These are phyloP conservation scores for Augochlorella aurata DNA, from an alignment of 2,888 invertebrate genomes.

Conservation along the genomic window DNA sequence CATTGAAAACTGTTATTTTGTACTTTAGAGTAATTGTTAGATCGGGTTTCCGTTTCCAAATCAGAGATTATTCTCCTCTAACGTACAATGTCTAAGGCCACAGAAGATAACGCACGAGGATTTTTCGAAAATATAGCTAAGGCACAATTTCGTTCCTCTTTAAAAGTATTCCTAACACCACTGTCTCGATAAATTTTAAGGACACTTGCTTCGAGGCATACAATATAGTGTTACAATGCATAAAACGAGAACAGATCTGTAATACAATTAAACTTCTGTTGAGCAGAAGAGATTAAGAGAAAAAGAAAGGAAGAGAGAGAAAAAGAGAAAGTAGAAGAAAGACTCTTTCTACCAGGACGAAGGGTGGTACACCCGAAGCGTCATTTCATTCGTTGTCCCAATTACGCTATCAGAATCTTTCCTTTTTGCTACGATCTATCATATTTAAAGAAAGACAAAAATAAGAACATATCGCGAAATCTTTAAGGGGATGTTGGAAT, in stretches of 20 bases:
- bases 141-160: slow-evolving; percentile 6
- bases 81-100: background rate
- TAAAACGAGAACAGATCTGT: background rate
- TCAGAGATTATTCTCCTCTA: slow-evolving; percentile 2
- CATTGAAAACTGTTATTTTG: background rate
- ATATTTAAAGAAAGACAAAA: background rate
- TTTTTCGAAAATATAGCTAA: background rate
- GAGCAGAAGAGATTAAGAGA: background rate
- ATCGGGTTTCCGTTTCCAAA: background rate
- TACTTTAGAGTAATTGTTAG: background rate
- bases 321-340: background rate
- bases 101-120: background rate
- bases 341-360: background rate
- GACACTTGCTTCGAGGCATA: background rate
- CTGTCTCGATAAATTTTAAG: background rate
- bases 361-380: background rate
- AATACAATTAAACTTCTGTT: slow-evolving; percentile 1
- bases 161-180: background rate
- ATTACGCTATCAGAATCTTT: slow-evolving; percentile 12
- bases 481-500: slow-evolving; percentile 49
- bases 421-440: slow-evolving; percentile 24
- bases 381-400: background rate
- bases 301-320: background rate
- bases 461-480: slow-evolving; percentile 28
- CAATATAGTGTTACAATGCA: background rate